A percentile compares a stretch with the other conserved stretches of the same genome.
Evolutionary conservation across 2,797 vertebrate genomes (phyloP).

Genomic region (Sebastiscus albofasciatus): DNA sequence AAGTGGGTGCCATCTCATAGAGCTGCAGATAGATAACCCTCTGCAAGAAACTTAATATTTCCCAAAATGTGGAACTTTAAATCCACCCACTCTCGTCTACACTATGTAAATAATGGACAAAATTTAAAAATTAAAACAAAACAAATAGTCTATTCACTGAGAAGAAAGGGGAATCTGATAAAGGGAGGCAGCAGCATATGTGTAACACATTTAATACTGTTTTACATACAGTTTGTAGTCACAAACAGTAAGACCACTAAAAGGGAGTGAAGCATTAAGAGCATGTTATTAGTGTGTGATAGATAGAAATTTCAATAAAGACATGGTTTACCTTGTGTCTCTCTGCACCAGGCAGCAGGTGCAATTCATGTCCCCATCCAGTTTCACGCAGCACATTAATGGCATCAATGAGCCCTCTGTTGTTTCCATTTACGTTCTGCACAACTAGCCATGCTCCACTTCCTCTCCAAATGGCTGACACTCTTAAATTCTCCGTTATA

Average conservation of each 20-base stretch:
- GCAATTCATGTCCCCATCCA: conserved; percentile 11
- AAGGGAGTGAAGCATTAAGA: neutral
- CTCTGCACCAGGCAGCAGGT: conserved; percentile 33
- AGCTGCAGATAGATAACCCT: neutral
- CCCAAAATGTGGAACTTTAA: neutral
- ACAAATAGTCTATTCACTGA: neutral
- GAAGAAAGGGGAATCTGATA: neutral
- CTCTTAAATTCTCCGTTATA: conserved; percentile 18
- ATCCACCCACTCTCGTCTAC: neutral
- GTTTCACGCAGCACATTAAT: conserved; percentile 25
- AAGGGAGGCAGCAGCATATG: neutral
- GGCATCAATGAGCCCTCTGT: conserved; percentile 30
- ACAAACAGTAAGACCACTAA: neutral
- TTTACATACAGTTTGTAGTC: neutral
- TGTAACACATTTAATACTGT: neutral
- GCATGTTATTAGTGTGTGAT: neutral
- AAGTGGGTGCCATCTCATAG: neutral
- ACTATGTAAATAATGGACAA: neutral
- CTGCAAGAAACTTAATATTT: neutral
- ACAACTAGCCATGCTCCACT: conserved; percentile 43
- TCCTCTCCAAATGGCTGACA: conserved; percentile 38
- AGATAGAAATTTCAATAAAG: neutral
- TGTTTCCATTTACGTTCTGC: conserved; percentile 38
- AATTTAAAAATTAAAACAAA: neutral
- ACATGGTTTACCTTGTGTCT: neutral